Conservation (phyloP, 2,797 vertebrate genomes). For the Xiphorhynchus erythropygius region DNA sequence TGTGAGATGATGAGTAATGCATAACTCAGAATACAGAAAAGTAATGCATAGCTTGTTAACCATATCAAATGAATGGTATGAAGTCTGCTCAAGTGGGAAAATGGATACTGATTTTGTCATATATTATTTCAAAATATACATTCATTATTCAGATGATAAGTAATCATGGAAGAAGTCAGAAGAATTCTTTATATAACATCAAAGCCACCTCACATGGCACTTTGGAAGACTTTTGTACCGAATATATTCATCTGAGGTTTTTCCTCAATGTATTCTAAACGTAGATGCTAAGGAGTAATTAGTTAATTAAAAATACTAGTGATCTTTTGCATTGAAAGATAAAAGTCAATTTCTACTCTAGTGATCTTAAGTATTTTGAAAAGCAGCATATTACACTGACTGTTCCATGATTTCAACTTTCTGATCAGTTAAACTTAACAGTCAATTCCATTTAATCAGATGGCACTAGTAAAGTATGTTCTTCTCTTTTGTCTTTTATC, state of each 20-base stretch:
- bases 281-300: neutral
- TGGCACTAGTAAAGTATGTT: neutral
- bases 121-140: neutral
- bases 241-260: neutral
- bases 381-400: neutral
- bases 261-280: neutral
- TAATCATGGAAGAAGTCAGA: neutral
- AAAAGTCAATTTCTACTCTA: neutral
- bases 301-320: constrained; percentile 31
- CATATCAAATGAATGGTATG: neutral
- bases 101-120: neutral
- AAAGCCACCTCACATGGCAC: neutral
- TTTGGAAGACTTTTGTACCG: neutral
- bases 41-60: neutral
- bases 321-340: neutral
- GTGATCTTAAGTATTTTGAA: neutral
- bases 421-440: neutral
- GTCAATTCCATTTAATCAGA: neutral
- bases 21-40: neutral
- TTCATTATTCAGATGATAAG: neutral
- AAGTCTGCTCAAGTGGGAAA: neutral
- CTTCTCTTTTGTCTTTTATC: neutral
- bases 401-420: neutral
- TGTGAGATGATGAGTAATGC: neutral
- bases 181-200: neutral